Conservation (phyloP, 2,113 vertebrate genomes). For the Oryctolagus cuniculus region mOryCun1.1 NC_091432.1:22530001-22530500, state of each 20-base stretch:
- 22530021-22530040: neutral
- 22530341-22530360: neutral
- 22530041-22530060: neutral
- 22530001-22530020: neutral
- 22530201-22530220: neutral
- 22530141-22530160: constrained; percentile 41
- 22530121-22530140: neutral
- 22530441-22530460: neutral
- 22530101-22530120: constrained; percentile 18
- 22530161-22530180: constrained; percentile 38
- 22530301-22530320: neutral
- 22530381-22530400: neutral
- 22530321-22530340: neutral
- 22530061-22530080: neutral
- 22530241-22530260: neutral
- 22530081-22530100: constrained; percentile 27
- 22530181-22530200: constrained; percentile 43
- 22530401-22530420: constrained; percentile 39
- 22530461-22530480: neutral
- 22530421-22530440: neutral
- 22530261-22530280: neutral
- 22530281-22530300: neutral
- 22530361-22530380: neutral
- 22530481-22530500: neutral
- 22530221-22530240: neutral